Percentiles rank a stretch among this genome's conserved stretches.
These are phyloP conservation scores for Leptodactylus fuscus DNA, from an alignment of 2,113 vertebrate species.

Conservation along the genomic window DNA sequence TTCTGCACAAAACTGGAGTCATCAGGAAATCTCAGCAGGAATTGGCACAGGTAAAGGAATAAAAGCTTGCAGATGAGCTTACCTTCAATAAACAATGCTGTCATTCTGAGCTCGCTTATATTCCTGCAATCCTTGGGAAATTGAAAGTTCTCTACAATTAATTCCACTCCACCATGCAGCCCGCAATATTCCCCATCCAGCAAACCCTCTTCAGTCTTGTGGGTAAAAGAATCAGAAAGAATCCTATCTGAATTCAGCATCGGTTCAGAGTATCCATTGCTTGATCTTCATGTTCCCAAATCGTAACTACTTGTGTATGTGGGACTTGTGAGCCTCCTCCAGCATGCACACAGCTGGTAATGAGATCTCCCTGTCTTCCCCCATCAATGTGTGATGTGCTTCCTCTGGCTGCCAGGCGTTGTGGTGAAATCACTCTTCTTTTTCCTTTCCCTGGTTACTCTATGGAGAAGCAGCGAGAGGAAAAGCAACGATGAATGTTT, in stretches of 20 bases:
- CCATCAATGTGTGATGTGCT: slow-evolving; percentile 44
- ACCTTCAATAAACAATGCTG: slow-evolving; percentile 34
- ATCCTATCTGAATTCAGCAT: slow-evolving; percentile 16
- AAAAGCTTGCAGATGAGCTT: background rate
- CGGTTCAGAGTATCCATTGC: slow-evolving; percentile 34
- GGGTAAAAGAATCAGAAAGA: slow-evolving; percentile 1
- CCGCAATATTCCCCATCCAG: slow-evolving; percentile 38
- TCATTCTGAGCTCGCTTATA: slow-evolving; percentile 29
- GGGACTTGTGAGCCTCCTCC: slow-evolving; percentile 18
- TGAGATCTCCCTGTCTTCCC: slow-evolving; percentile 48
- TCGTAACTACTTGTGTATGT: slow-evolving; percentile 16
- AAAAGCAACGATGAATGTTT: slow-evolving; percentile 59
- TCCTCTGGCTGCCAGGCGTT: slow-evolving; percentile 35
- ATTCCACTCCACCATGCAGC: slow-evolving; percentile 35
- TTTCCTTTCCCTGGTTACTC: slow-evolving; percentile 22
- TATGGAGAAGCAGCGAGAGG: slow-evolving; percentile 34
- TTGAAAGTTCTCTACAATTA: slow-evolving; percentile 47
- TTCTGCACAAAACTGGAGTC: background rate
- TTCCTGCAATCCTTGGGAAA: slow-evolving; percentile 42
- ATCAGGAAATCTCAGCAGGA: background rate
- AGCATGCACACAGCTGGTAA: slow-evolving; percentile 34
- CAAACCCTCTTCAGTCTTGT: slow-evolving; percentile 26
- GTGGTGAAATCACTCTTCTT: slow-evolving; percentile 37
- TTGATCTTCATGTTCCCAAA: slow-evolving; percentile 20
- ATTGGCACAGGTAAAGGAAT: background rate